These are phyloP conservation scores for Anolis carolinensis DNA, from an alignment of 2,113 vertebrate genomes.

Conservation along the genomic window DNA sequence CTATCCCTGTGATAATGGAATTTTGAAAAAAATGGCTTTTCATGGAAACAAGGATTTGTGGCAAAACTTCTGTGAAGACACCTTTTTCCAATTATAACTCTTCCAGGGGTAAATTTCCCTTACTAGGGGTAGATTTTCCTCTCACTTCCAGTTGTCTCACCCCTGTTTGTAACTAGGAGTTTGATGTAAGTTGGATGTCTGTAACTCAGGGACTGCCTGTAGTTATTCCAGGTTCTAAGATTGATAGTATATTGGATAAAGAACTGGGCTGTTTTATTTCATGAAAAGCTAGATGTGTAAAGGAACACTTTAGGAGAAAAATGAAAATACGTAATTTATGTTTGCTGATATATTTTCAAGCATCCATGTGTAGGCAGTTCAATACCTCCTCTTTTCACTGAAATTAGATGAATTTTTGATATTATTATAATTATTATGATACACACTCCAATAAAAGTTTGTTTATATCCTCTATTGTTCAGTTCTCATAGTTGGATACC, in stretches of 20 bases:
- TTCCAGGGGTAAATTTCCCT: too few relatives aligned
- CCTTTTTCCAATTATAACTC: too few relatives aligned
- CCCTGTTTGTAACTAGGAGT: too few relatives aligned
- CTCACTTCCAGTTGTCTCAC: too few relatives aligned
- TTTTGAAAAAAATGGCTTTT: too few relatives aligned
- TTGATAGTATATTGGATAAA: too few relatives aligned
- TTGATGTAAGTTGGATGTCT: too few relatives aligned
- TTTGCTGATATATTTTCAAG: neutral
- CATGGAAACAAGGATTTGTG: too few relatives aligned
- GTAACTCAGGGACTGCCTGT: neutral
- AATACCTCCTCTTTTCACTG: neutral
- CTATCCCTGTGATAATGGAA: too few relatives aligned
- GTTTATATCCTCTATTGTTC: neutral
- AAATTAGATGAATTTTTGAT: neutral
- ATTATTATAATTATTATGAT: neutral
- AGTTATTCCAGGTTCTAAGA: neutral
- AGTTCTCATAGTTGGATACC: fast-evolving
- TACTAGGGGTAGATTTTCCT: too few relatives aligned
- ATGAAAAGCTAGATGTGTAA: neutral
- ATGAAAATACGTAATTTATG: neutral
- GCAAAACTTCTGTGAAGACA: too few relatives aligned
- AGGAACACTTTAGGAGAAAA: neutral
- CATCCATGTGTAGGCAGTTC: fast-evolving
- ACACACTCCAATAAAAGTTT: neutral
- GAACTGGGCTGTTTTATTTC: too few relatives aligned